phyloP scores from a whole-genome alignment of 2,888 invertebrate genomes.

The Drosophila nr. perissopoda region DNA sequence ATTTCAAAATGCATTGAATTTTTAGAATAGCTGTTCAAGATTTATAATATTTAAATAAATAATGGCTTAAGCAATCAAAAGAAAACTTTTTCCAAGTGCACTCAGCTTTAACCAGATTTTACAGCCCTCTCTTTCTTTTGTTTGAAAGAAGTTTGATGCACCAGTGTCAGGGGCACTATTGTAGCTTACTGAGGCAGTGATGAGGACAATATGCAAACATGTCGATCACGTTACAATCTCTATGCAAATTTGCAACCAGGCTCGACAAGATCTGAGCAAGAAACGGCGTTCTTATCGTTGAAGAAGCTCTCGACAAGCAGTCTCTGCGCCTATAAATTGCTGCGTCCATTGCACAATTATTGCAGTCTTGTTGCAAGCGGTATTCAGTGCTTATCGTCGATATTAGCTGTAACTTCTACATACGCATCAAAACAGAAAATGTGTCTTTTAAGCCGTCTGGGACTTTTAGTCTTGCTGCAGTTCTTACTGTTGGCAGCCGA shows the following conservation, averaged over 20 bases:
- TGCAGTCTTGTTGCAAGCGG: constrained; percentile 50
- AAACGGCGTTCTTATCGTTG: constrained; percentile 43
- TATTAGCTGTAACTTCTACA: neutral
- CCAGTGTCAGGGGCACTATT: constrained; percentile 20
- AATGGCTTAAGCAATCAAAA: neutral
- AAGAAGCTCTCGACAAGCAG: constrained; percentile 8
- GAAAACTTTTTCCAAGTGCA: neutral
- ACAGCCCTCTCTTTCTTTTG: constrained; percentile 5
- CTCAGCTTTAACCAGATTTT: constrained; percentile 6
- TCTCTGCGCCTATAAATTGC: constrained; percentile 53
- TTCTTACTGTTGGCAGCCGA: constrained; percentile 28
- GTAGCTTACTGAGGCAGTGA: constrained; percentile 33
- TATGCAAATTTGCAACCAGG: constrained; percentile 18
- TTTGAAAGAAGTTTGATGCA: constrained; percentile 24
- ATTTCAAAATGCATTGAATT: too few relatives aligned
- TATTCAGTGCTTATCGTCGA: constrained; percentile 25
- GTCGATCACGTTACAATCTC: neutral
- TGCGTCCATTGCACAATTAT: constrained; percentile 10
- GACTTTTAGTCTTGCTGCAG: constrained; percentile 8
- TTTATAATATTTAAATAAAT: neutral
- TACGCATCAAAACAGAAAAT: constrained; percentile 19
- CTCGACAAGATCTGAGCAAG: constrained; percentile 15
- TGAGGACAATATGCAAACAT: constrained; percentile 6
- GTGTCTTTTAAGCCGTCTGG: constrained; percentile 9
- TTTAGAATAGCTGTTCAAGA: too few relatives aligned